A percentile compares a stretch with the other conserved stretches of the same genome.
These are phyloP conservation scores for Harpalus rubripes DNA, from an alignment of 2,888 invertebrate species.

Conservation along the genomic window DNA sequence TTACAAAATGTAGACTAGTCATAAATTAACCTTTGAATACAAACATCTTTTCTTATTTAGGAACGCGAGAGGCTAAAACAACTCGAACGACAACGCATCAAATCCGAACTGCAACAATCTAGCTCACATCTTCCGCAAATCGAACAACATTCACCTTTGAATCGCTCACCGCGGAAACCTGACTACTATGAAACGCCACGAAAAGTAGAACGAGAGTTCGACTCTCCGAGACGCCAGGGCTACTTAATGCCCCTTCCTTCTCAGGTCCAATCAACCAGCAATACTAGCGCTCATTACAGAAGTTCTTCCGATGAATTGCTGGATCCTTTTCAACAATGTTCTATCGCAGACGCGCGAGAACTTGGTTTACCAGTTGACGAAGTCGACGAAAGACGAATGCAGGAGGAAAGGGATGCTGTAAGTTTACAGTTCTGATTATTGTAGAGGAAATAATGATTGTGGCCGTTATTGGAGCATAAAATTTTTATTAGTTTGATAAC, in stretches of 20 bases:
- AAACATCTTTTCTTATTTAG: constrained; percentile 24
- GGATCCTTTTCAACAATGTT: constrained; percentile 74
- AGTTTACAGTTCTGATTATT: constrained; percentile 69
- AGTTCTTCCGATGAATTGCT: constrained; percentile 64
- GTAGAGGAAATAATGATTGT: not conserved
- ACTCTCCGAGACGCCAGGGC: constrained; percentile 73
- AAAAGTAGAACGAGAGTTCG: constrained; percentile 54
- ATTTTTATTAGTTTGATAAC: not conserved
- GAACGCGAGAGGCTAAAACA: constrained; percentile 69
- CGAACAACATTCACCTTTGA: constrained; percentile 63
- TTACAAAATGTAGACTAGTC: not conserved
- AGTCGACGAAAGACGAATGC: constrained; percentile 81
- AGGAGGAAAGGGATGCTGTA: constrained; percentile 87
- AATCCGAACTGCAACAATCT: constrained; percentile 48
- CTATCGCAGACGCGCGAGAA: constrained; percentile 73
- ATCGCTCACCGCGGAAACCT: constrained; percentile 71
- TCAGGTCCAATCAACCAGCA: constrained; percentile 54
- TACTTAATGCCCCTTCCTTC: constrained; percentile 75
- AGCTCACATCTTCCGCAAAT: constrained; percentile 38
- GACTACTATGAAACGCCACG: constrained; percentile 72
- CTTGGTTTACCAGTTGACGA: constrained; percentile 79
- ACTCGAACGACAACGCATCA: constrained; percentile 57
- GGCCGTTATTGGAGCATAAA: constrained; percentile 1
- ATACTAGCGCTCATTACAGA: constrained; percentile 42
- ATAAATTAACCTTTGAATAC: not conserved